These are phyloP conservation scores for Oithona nana DNA, from an alignment of 2,888 invertebrate species.

Conservation along the genomic window DNA sequence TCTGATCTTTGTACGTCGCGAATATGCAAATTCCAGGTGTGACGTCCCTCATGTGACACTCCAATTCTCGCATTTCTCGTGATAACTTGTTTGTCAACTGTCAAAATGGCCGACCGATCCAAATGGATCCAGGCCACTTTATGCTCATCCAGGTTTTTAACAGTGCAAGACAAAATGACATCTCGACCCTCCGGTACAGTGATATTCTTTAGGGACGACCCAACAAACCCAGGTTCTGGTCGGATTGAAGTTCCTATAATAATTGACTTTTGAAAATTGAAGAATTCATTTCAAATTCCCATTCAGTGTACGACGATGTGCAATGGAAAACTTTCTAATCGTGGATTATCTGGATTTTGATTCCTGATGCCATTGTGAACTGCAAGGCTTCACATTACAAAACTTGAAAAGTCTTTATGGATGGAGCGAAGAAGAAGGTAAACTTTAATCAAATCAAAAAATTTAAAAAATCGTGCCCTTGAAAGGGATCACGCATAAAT, in stretches of 20 bases:
- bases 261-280: too few species aligned
- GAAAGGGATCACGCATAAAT: too few species aligned
- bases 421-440: too few species aligned
- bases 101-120: constrained; percentile 77
- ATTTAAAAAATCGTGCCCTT: too few species aligned
- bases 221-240: constrained; percentile 9
- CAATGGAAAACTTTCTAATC: too few species aligned
- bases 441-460: too few species aligned
- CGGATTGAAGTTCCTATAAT: not conserved
- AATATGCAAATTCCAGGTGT: constrained; percentile 82
- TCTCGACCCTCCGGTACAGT: constrained; percentile 66
- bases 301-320: too few species aligned
- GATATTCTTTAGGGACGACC: constrained; percentile 49
- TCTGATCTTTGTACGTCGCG: constrained; percentile 77
- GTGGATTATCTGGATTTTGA: too few species aligned
- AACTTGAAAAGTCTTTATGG: too few species aligned
- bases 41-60: constrained; percentile 76
- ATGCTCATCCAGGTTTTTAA: constrained; percentile 58
- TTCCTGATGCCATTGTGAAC: too few species aligned
- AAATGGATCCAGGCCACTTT: constrained; percentile 94
- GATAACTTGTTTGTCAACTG: constrained; percentile 83
- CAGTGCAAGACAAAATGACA: constrained; percentile 57
- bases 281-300: too few species aligned
- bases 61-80: constrained; percentile 44
- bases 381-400: too few species aligned